Evolutionary conservation across 2,113 vertebrate genomes (phyloP).

Genomic region (Phaethon lepturus): DNA sequence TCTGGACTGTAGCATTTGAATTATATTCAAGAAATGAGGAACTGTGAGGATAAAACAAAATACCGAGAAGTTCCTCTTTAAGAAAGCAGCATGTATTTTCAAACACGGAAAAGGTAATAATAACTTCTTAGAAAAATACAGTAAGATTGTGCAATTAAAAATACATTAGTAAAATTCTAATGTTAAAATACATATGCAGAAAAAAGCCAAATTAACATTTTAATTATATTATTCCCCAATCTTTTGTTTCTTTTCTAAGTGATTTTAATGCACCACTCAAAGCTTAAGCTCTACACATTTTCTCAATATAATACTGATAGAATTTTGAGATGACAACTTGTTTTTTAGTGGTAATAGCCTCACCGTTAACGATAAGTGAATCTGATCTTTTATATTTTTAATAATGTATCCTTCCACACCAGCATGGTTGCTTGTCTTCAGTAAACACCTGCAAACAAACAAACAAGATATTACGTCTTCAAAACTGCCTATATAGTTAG

Average conservation of each 20-base stretch:
- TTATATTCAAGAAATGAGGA: not conserved
- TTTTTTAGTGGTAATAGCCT: slow-evolving; percentile 5
- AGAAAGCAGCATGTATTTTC: not conserved
- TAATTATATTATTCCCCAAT: not conserved
- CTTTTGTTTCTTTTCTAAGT: not conserved
- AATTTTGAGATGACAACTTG: not conserved
- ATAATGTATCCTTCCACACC: slow-evolving; percentile 90
- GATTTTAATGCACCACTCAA: not conserved
- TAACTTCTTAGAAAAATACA: not conserved
- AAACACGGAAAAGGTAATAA: not conserved
- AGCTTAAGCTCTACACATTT: not conserved
- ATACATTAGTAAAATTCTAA: not conserved
- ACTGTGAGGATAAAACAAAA: not conserved
- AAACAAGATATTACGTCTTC: not conserved
- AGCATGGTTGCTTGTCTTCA: slow-evolving; percentile 91
- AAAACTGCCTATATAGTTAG: not conserved
- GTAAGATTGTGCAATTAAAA: not conserved
- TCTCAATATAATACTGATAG: not conserved
- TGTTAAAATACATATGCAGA: not conserved
- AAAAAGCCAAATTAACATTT: not conserved
- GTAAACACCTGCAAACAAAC: slow-evolving; percentile 83
- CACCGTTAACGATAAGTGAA: slow-evolving; percentile 86
- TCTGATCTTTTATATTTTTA: slow-evolving; percentile 92
- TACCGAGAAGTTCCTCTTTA: not conserved
- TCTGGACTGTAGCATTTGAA: not conserved